Conservation (phyloP, 92 coral and sea anemone genomes). For the Palythoa grandiflora region DNA sequence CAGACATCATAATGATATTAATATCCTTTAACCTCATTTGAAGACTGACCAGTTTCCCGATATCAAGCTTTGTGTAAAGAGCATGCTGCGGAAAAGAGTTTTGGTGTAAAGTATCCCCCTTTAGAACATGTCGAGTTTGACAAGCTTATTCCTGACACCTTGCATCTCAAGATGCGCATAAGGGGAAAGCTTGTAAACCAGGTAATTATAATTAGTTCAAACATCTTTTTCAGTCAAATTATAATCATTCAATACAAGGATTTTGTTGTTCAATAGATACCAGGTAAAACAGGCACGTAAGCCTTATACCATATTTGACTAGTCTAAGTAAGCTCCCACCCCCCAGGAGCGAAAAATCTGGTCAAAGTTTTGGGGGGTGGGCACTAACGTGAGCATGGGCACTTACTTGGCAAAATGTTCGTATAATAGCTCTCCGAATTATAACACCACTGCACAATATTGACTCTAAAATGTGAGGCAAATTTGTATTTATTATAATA, state of each 20-base stretch:
- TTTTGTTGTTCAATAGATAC: too few relatives aligned
- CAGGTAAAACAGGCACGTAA: too few relatives aligned
- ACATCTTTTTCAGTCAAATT: not conserved
- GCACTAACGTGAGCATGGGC: too few relatives aligned
- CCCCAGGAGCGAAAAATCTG: not conserved
- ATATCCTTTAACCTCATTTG: not conserved
- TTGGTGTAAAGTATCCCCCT: conserved; percentile 21
- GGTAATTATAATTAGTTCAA: conserved; percentile 20
- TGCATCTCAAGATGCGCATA: conserved; percentile 12
- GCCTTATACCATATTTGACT: not conserved
- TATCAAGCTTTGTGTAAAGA: not conserved
- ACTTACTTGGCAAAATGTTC: too few relatives aligned
- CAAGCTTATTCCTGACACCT: conserved; percentile 25
- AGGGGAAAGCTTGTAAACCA: conserved; percentile 40
- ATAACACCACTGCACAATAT: too few relatives aligned
- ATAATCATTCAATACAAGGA: too few relatives aligned
- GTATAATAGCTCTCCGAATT: too few relatives aligned
- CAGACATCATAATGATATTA: not conserved
- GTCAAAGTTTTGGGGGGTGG: too few relatives aligned
- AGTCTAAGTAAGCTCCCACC: not conserved
- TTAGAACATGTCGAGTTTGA: conserved; percentile 25
- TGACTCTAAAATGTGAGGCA: too few relatives aligned
- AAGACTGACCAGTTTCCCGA: conserved; percentile 23
- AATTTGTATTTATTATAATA: too few relatives aligned
- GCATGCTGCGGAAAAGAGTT: not conserved